A percentile compares a stretch with the other conserved stretches of the same genome.
These are phyloP conservation scores for Bubalus kerabau DNA, from an alignment of 2,113 vertebrate species.

Conservation along the genomic window DNA sequence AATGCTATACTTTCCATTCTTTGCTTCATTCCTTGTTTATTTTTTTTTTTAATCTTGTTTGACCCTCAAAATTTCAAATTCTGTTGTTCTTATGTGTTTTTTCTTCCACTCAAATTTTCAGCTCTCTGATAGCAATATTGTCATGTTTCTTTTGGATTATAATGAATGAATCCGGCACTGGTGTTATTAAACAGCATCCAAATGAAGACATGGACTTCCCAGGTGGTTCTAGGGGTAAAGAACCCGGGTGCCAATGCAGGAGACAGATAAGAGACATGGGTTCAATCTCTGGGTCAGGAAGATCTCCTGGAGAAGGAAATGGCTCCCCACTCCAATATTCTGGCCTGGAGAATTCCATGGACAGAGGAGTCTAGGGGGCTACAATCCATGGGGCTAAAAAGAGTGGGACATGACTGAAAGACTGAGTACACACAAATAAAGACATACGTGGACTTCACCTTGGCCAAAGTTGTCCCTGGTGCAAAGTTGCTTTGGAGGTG, in stretches of 20 bases:
- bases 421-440: not conserved
- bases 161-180: not conserved
- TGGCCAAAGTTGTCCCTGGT: not conserved
- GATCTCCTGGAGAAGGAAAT: not conserved
- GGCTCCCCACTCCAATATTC: not conserved
- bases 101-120: not conserved
- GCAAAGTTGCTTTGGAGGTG: not conserved
- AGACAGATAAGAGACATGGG: not conserved
- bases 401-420: not conserved
- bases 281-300: not conserved
- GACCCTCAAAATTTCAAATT: not conserved
- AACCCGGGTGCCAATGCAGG: not conserved
- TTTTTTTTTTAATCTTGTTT: not conserved
- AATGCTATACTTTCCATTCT: not conserved
- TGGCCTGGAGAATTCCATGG: not conserved
- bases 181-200: not conserved
- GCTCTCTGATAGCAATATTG: not conserved
- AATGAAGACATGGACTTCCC: not conserved
- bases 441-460: not conserved
- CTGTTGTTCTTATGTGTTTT: not conserved
- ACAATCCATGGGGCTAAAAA: not conserved
- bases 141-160: not conserved
- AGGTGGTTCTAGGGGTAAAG: not conserved
- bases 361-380: not conserved
- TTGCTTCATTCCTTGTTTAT: not conserved